Evolutionary conservation across 92 coral and sea anemone species (phyloP), one percentile per base, ranked within the genome.

Genomic region (Heteractis magnifica): DNA sequence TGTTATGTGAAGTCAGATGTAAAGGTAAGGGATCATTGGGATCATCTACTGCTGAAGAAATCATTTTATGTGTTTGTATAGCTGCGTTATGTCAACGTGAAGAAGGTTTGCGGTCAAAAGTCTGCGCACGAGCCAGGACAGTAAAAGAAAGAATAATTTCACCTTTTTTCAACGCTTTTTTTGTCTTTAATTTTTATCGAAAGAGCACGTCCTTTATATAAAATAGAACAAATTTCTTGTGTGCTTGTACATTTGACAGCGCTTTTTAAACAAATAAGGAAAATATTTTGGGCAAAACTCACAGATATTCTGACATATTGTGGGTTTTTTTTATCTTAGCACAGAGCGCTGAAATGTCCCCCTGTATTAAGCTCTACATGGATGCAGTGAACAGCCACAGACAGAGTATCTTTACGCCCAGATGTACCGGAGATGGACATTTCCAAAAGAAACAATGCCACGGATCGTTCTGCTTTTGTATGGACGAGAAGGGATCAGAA

Each of bases 391-490:
- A 85, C 26, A 85, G 82, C 59, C 84, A 79, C n/a, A 81, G 88
- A 16, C 86, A 60, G 10, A 92, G 92, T 14, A 85, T 84, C 14
- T 93, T 93, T 64, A 87, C 83, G 15, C 97, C 97, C 1, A 84
- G 86, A n/a, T 93, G 97, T 80, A 86, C 82, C 1, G 84, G 90
- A 8, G 90, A 91, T 77, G 97, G 97, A 6, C 76, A 71, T 20
- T 93, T 88, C 72, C 92, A 86, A 19, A 70, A 74, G 77, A 75
- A 81, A 21, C 97, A 93, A 81, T 93, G 97, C 49, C 94, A 80
- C 71, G 91, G 83, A 51, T 86, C 97, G 5, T 86, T 86, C 34
- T 93, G 97, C 84, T 95, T 95, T 88, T 95, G 98, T 82, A 84
- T 82, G 82, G 98, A 90, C 49, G 85, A 84, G 59, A 78, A 64